phyloP scores from a whole-genome alignment of 2,797 vertebrate species.

The Myotis daubentonii region DNA sequence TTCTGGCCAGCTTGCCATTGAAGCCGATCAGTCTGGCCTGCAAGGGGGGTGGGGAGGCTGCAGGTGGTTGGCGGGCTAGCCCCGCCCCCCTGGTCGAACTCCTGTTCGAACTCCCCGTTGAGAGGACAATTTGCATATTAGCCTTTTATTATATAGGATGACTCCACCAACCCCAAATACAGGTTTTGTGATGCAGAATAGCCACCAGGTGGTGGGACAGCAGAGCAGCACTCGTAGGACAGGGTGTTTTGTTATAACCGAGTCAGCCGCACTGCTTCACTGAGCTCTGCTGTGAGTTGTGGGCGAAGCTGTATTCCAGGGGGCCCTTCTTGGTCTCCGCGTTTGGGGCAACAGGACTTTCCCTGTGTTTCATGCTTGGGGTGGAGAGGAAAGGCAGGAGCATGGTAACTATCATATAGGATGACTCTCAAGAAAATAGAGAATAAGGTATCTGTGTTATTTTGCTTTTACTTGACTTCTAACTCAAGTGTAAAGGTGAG shows the following conservation, averaged over 20 bases:
- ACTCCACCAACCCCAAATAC: background rate
- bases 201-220: background rate
- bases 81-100: too few species aligned
- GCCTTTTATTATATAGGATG: background rate
- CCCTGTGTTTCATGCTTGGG: background rate
- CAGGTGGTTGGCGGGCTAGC: too few species aligned
- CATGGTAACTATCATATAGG: background rate
- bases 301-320: background rate
- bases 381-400: background rate
- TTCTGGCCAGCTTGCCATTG: too few species aligned
- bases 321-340: background rate
- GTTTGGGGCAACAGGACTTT: background rate
- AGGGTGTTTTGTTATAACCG: background rate
- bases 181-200: background rate
- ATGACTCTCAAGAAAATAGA: background rate
- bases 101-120: too few species aligned
- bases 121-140: too few species aligned
- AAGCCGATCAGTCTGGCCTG: too few species aligned
- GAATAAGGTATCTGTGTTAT: background rate
- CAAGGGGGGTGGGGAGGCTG: too few species aligned
- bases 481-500: background rate
- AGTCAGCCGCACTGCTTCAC: background rate
- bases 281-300: background rate
- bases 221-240: background rate
- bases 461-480: constrained; percentile 21